Evolutionary conservation across 2,888 invertebrate species (phyloP), one percentile per base, ranked within the genome.

Genomic region (Petrolisthes manimaculis): DNA sequence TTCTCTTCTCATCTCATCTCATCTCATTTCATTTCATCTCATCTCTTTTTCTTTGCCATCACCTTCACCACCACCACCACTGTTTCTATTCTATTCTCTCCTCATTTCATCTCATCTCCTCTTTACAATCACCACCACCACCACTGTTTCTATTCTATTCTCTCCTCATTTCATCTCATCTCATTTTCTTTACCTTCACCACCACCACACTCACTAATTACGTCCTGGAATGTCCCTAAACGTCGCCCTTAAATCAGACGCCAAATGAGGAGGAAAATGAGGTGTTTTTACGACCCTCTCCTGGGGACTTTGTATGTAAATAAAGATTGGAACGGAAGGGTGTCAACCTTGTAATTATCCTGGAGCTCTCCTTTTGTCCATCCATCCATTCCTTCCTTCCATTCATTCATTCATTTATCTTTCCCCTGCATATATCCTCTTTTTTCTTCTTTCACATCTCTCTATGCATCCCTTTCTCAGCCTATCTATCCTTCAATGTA

Each of bases 291-390:
- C 83, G 78, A 67, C 83, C 83, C 87, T 84, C 55, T 83, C 24
- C 78, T 54, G 55, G 18, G 67, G 83, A 51, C 83, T 83, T 83
- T 87, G 87, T 78, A 83, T 83, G 87, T 87, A 87, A 87, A 87
- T 87, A 87, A 83, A 83, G 83, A 78, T 87, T 79, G 14, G 79
- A 78, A 79, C 77, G 78, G 86, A 87, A 83, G 87, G 83, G 83
- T 83, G 87, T 87, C 83, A 83, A 83, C 87, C 69, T 54, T 78
- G 87, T 87, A 83, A 87, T 87, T 87, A 87, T 87, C 86, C 83
- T n/a, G n/a, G n/a, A n/a, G n/a, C 80, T 80, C 61, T 5, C 21
- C 21, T 37, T 18, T 77, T 51, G 37, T 18, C 5, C 37, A 51
- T 37, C 51, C 24, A 9, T 77, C 18, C 77, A n/a, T 56, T 80